Evolutionary conservation across 2,113 vertebrate species (phyloP).

Genomic region (Corapipo altera): DNA sequence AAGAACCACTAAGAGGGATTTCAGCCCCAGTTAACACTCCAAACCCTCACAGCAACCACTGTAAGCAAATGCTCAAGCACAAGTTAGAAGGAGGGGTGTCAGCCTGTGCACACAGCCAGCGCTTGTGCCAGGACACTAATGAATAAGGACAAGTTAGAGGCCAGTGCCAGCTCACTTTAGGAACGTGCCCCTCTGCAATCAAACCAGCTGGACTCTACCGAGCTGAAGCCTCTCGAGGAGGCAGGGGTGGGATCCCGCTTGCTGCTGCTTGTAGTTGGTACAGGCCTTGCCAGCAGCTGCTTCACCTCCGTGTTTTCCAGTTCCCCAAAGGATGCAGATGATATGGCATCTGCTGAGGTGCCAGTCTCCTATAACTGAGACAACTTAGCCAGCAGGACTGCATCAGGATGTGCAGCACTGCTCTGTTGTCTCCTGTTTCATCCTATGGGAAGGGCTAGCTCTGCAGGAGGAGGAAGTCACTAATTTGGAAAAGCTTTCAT

Average conservation of each 20-base stretch:
- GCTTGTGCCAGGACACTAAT: neutral
- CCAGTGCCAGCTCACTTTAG: neutral
- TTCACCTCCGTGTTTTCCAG: accelerated
- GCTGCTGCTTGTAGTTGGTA: neutral
- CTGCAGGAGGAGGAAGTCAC: neutral
- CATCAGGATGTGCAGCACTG: neutral
- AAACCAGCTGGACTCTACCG: neutral
- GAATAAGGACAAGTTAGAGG: neutral
- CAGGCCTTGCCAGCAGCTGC: neutral
- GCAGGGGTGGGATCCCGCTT: neutral
- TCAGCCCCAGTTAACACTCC: accelerated
- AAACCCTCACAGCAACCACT: neutral
- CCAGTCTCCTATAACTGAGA: neutral
- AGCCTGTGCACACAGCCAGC: accelerated
- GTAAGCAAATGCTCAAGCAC: neutral
- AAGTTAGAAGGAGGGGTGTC: neutral
- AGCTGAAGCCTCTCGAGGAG: neutral
- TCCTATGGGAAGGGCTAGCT: neutral
- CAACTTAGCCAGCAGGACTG: neutral
- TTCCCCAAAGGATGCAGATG: conserved; percentile 24
- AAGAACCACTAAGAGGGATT: neutral
- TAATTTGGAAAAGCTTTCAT: neutral
- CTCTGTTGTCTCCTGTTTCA: neutral
- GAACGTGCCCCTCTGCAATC: neutral
- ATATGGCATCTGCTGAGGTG: neutral